These are phyloP conservation scores for Brachyalestes nurse DNA, from an alignment of 2,797 vertebrate species.

Conservation along the genomic window DNA sequence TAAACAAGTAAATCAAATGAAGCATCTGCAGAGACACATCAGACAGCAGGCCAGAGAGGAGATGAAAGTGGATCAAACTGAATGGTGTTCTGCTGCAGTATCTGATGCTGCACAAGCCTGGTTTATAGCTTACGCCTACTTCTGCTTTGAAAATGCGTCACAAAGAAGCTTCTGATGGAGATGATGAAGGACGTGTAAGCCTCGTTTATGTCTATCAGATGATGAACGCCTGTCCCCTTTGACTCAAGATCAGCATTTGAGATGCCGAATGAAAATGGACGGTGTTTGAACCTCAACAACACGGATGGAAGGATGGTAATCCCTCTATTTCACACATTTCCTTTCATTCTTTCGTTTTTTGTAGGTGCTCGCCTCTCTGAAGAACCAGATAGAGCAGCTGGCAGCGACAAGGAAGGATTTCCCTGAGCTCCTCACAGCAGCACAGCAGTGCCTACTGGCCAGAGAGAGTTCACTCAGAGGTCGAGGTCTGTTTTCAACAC, in stretches of 20 bases:
- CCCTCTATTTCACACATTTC: neutral
- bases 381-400: conserved; percentile 93
- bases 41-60: conserved; percentile 8
- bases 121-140: neutral
- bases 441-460: conserved; percentile 92
- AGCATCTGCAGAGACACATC: conserved; percentile 9
- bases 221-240: neutral
- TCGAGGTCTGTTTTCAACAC: conserved; percentile 63
- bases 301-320: neutral
- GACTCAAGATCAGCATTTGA: neutral
- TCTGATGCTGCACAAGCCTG: neutral
- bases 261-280: neutral
- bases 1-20: conserved; percentile 44
- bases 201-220: neutral
- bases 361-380: conserved; percentile 94
- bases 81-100: neutral
- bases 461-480: conserved; percentile 77
- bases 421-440: conserved; percentile 85
- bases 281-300: neutral
- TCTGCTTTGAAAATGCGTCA: conserved; percentile 20
- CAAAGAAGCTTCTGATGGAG: neutral
- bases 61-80: conserved; percentile 17
- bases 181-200: neutral
- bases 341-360: neutral
- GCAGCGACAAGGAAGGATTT: conserved; percentile 86